Base-by-base conservation (phyloP, 2,113 vertebrate genomes). In the Hucho hucho region DNA sequence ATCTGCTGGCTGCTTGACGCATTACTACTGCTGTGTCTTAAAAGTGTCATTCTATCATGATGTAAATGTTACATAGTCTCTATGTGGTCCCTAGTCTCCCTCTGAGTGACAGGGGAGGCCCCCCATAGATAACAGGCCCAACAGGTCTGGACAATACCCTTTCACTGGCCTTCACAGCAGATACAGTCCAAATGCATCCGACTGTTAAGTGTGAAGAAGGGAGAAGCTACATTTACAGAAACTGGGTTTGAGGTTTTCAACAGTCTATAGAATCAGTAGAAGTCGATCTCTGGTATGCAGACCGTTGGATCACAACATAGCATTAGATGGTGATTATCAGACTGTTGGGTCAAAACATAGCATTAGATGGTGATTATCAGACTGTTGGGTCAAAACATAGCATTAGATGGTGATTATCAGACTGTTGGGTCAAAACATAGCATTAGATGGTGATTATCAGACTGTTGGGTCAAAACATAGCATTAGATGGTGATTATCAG, bases 101-200 rank as follows among this genome's bases (percentile, higher is more conserved):
- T 78, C 74, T 89, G 90, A 90, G 76, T 88, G 90, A 90, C 86
- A 85, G 81, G 76, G 82, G 87, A 84, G 87, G 81, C 81, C 80
- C 72, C 80, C 72, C 59, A 74, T 80, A 84, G 88, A 89, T 84
- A 91, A 92, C 86, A 89, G 26, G 84, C 81, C 72, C 89, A 88
- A 84, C 80, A 59, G 74, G 74, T 58, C 69, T 1, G 79, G 77
- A 92, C 90, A 92, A 91, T 88, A 79, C 75, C 78, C 76, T 89
- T 89, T 90, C 86, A 86, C 37, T 65, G 63, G 37, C 43, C 78
- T 68, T 77, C 74, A 74, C 66, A 66, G 80, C 69, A 77, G 78
- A 83, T 79, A 83, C 84, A 83, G 87, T 77, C 80, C 76, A n/a
- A 63, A 86, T 79, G 84, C 89, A 87, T 84, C 78, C 74, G 81